Conservation (phyloP, 2,113 vertebrate genomes). For the Miniopterus natalensis region DNA sequence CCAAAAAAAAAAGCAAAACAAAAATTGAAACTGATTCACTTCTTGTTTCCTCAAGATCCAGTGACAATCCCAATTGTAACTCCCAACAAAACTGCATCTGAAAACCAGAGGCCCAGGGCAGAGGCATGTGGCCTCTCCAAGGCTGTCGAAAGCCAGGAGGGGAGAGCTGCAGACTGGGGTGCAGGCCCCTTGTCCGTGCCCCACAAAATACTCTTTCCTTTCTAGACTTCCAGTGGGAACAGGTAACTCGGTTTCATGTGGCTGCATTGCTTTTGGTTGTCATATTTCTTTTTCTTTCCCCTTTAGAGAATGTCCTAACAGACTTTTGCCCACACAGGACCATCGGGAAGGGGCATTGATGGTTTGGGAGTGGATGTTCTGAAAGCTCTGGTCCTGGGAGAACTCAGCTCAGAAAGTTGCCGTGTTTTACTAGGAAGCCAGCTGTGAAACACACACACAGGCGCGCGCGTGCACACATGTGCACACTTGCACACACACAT, state of each 20-base stretch:
- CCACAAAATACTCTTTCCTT: background rate
- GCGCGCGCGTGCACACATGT: background rate
- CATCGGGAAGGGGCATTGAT: background rate
- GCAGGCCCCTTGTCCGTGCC: accelerated
- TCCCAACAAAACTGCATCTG: too few species aligned
- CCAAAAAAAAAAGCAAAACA: background rate
- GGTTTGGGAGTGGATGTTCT: background rate
- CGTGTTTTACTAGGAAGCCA: background rate
- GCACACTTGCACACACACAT: background rate
- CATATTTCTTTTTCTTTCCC: background rate
- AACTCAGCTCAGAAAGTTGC: background rate
- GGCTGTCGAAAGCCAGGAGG: background rate
- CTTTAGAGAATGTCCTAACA: background rate
- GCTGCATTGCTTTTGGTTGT: background rate
- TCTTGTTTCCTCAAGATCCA: background rate
- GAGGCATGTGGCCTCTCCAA: accelerated
- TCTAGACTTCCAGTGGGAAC: accelerated
- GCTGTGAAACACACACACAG: background rate
- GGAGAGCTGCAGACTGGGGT: accelerated
- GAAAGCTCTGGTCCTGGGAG: background rate
- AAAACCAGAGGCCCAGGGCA: accelerated
- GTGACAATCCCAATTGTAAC: too few species aligned
- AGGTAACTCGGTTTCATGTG: accelerated
- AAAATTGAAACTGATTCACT: background rate
- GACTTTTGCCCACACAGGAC: background rate